These are phyloP conservation scores for Tryphoninae sp. DNA, from an alignment of 2,888 invertebrate species.

Conservation along the genomic window DNA sequence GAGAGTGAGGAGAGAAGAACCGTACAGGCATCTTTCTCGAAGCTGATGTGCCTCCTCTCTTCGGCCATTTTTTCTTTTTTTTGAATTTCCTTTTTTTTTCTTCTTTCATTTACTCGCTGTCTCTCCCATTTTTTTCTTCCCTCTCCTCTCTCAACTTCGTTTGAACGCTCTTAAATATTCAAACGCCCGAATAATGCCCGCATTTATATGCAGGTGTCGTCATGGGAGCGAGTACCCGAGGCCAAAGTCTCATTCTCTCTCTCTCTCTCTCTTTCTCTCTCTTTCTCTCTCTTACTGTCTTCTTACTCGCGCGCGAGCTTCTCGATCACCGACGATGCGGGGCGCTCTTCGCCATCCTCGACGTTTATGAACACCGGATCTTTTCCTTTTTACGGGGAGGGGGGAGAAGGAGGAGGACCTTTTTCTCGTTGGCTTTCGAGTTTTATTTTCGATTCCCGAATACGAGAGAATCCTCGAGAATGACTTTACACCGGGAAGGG, in stretches of 20 bases:
- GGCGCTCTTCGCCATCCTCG: slow-evolving; percentile 5
- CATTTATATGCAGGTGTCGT: slow-evolving; percentile 77
- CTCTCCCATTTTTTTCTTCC: slow-evolving; percentile 43
- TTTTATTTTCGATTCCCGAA: neutral
- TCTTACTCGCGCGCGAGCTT: slow-evolving; percentile 1
- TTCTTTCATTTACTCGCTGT: slow-evolving; percentile 54
- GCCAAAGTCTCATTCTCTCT: slow-evolving; percentile 55
- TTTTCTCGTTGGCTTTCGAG: slow-evolving; percentile 3
- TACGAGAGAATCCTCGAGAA: neutral
- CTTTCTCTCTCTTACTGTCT: slow-evolving; percentile 35
- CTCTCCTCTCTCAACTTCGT: slow-evolving; percentile 24
- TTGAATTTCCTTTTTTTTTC: slow-evolving; percentile 56
- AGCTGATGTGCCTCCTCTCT: slow-evolving; percentile 32
- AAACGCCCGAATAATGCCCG: slow-evolving; percentile 73
- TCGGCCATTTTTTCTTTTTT: slow-evolving; percentile 28
- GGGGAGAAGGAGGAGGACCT: neutral
- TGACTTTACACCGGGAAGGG: neutral
- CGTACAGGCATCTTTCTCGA: slow-evolving; percentile 60
- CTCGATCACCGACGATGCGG: neutral
- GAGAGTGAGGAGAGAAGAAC: slow-evolving; percentile 48
- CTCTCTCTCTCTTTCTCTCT: slow-evolving; percentile 29
- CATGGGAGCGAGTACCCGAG: slow-evolving; percentile 65
- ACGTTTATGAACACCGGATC: neutral
- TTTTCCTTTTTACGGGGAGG: neutral
- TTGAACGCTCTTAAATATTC: slow-evolving; percentile 70